These are phyloP conservation scores for Phaenicophaeus curvirostris DNA, from an alignment of 2,797 vertebrate species.

Conservation along the genomic window DNA sequence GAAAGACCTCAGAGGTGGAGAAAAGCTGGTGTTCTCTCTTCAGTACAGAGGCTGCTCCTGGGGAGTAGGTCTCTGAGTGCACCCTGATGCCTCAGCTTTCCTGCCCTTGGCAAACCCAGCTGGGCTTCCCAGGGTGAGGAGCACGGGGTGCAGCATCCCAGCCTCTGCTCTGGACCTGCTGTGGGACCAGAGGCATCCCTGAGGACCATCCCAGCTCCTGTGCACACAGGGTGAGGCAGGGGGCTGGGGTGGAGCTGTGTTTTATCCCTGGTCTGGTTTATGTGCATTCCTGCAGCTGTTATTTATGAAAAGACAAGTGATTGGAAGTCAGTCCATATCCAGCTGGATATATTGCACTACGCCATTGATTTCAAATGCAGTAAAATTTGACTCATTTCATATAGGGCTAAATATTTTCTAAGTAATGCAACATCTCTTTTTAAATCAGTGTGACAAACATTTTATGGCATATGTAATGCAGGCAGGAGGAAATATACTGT, in stretches of 20 bases:
- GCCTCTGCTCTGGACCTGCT: neutral
- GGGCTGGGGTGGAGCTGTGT: neutral
- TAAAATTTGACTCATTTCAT: constrained; percentile 6
- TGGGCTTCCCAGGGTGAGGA: accelerated
- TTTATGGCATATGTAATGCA: neutral
- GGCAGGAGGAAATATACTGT: neutral
- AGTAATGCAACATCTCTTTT: constrained; percentile 2
- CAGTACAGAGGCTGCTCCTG: accelerated
- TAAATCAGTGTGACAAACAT: neutral
- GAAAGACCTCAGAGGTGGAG: neutral
- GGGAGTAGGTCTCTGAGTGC: accelerated
- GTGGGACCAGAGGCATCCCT: neutral
- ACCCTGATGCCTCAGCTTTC: neutral
- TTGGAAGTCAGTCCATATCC: neutral
- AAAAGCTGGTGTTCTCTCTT: neutral
- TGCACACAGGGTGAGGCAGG: neutral
- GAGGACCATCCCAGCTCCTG: accelerated
- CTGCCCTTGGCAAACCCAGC: too few species aligned
- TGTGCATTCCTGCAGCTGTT: accelerated
- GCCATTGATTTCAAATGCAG: neutral
- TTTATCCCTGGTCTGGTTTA: neutral
- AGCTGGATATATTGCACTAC: neutral
- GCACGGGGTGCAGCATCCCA: accelerated
- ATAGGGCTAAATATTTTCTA: neutral
- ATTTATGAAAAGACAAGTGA: neutral